Conservation (phyloP, 2,888 invertebrate genomes). For the Chirona hameri region DNA sequence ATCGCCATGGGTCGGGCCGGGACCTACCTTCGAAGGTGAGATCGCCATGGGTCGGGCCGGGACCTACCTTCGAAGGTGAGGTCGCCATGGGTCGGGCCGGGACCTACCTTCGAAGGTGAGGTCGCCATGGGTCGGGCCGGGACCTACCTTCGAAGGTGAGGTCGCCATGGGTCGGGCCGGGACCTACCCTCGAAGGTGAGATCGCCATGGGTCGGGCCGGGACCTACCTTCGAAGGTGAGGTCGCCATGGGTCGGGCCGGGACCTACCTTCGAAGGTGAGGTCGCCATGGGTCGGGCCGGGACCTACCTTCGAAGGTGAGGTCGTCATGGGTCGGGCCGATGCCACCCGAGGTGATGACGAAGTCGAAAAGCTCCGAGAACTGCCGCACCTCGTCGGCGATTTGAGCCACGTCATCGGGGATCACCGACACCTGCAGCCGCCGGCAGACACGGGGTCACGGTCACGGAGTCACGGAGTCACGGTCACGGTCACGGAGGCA, state of each 20-base stretch:
- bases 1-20: too few relatives aligned
- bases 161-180: not conserved
- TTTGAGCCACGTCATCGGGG: slow-evolving; percentile 60
- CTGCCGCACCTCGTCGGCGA: slow-evolving; percentile 59
- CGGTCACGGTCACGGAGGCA: too few relatives aligned
- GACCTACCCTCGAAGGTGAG: slow-evolving; percentile 63
- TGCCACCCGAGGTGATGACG: slow-evolving; percentile 71
- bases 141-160: too few relatives aligned
- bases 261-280: too few relatives aligned
- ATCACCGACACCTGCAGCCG: slow-evolving; percentile 58
- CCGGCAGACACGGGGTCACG: not conserved
- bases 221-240: slow-evolving; percentile 49
- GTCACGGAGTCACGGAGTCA: too few relatives aligned
- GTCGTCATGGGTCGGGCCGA: slow-evolving; percentile 76
- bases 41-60: too few relatives aligned
- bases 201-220: slow-evolving; percentile 76
- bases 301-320: slow-evolving; percentile 62
- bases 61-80: too few relatives aligned
- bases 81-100: too few relatives aligned
- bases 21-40: too few relatives aligned
- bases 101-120: too few relatives aligned
- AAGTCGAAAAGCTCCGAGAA: slow-evolving; percentile 60
- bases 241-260: too few relatives aligned
- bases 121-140: too few relatives aligned
- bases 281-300: not conserved